Conservation (phyloP, 2,797 vertebrate species). For the Columba guinea region DNA sequence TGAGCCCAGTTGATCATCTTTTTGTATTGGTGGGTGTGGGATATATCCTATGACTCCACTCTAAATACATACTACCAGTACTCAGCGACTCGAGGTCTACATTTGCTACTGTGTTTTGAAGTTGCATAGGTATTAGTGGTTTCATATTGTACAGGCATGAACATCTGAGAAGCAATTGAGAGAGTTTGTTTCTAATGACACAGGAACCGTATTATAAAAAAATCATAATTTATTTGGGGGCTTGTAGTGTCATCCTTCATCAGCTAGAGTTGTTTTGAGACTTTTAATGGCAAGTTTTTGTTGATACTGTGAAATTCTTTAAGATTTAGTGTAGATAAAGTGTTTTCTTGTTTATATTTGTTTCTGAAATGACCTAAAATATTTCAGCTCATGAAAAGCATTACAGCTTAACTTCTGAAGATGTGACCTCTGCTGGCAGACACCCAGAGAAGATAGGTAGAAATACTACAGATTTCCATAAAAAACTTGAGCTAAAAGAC, state of each 20-base stretch:
- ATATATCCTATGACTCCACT: background rate
- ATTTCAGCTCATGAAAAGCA: conserved; percentile 65
- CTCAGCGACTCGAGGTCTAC: background rate
- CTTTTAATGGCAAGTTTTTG: background rate
- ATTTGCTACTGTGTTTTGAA: background rate
- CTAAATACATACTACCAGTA: background rate
- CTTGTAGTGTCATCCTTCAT: background rate
- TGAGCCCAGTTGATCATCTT: background rate
- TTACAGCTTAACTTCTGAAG: conserved; percentile 19
- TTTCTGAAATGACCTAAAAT: conserved; percentile 26
- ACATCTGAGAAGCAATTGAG: background rate
- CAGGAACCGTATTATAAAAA: background rate
- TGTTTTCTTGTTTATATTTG: background rate
- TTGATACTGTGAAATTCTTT: background rate
- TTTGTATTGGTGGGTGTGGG: background rate
- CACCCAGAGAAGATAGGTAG: background rate
- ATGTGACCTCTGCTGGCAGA: background rate
- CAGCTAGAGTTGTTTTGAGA: background rate
- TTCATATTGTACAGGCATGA: background rate
- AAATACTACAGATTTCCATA: background rate
- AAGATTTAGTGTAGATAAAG: background rate
- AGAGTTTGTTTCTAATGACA: background rate
- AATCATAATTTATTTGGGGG: background rate
- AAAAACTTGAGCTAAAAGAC: background rate
- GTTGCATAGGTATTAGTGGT: background rate